Evolutionary conservation across 2,797 vertebrate species (phyloP), one percentile per base, ranked within the genome.

Genomic region (Pogoniulus pusillus): DNA sequence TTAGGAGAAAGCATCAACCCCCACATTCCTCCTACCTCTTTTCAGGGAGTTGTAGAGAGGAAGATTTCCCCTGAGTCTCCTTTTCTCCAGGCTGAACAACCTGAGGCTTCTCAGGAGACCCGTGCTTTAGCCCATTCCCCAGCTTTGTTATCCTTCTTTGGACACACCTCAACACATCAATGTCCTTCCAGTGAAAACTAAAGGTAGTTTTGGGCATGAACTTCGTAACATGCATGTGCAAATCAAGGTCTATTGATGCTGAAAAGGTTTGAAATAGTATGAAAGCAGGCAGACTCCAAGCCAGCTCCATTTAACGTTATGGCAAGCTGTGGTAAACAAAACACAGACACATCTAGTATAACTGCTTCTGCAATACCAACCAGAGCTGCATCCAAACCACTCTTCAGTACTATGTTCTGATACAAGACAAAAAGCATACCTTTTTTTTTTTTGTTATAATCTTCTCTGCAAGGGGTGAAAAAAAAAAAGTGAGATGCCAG

Each of bases 221-320:
- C 3, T 72, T 58, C 0, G 1, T 20, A 82, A 51, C 4, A 16
- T 16, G 13, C 5, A 27, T 0, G 0, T 51, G 30, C 12, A 92
- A 68, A 79, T 30, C 5, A 20, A 73, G 14, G 16, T 26, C 45
- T 19, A 10, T 2, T n/a, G 54, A 29, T 29, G 24, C 11, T 9
- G 24, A 72, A 63, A 6, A 53, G 19, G 11, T 20, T 70, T 60
- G 32, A 58, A 69, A 82, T 4, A 9, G 64, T 20, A 55, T 1
- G 2, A 73, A 83, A 78, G 6, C 2, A 78, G 15, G 10, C 10
- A 10, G n/a, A 49, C 20, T 63, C 32, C 43, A 55, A 81, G 39
- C 4, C 30, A 69, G 30, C 51, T 72, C 43, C 66, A 17, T 35
- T 90, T 60, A 12, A 75, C 20, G 10, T 24, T 27, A 58, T 4